Base-by-base conservation (phyloP, 2,888 invertebrate species). In the Atherix ibis region DNA sequence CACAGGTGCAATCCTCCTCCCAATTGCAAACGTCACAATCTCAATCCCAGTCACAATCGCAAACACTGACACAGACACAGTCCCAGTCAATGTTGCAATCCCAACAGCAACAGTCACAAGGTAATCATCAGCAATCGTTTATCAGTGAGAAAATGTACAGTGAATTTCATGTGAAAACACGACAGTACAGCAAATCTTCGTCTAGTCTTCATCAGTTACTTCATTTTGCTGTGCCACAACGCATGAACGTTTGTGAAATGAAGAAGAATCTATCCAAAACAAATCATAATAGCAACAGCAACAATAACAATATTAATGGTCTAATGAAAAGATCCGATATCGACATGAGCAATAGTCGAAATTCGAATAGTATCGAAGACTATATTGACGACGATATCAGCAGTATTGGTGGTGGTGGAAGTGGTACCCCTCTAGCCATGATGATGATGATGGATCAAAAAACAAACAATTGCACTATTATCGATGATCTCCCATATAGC, bases 81-180 rank as follows among this genome's bases (percentile, higher is more conserved):
- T 24, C 25, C 10, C 24, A 29, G 3, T 30, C 26, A 13, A 9
- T 26, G 13, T 18, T 26, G 8, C 37, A 31, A 27, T 30, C 26
- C 13, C 19, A 30, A 13, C 16, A 9, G 2, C n/a, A 24, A 5
- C 8, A n/a, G 17, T 18, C 17, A 13, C 33, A 33, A 18, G n/a
- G n/a, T n/a, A n/a, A n/a, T n/a, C n/a, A n/a, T n/a, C 34, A 32
- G 18, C 22, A 72, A 46, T 75, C 75, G 1, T 76, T 66, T 43
- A 76, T 76, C 26, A 76, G 76, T 10, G 73, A 76, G 45, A 71
- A 76, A 46, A 58, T 76, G 18, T 76, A 73, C 54, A 71, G 72
- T 4, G 76, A 76, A 53, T 76, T 76, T 47, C 75, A 76, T 45
- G 76, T 76, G 1, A 76, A 76, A 56, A 76, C 76, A 5, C 74